Conservation (phyloP, 2,797 vertebrate species). For the Gila robusta region DNA sequence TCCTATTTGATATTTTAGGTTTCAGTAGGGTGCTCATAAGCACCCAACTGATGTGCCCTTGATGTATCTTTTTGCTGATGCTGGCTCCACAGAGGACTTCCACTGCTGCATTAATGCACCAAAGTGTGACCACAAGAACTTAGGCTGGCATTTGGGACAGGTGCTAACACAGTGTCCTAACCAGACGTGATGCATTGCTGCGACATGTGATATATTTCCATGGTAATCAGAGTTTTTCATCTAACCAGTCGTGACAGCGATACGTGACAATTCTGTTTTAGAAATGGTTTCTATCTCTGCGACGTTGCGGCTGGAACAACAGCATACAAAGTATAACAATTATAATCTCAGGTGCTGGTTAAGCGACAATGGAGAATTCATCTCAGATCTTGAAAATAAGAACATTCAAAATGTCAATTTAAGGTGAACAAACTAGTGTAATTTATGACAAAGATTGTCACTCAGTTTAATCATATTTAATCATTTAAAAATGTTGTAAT, state of each 20-base stretch:
- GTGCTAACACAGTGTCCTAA: background rate
- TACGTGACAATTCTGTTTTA: background rate
- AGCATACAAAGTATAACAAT: background rate
- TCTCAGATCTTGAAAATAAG: background rate
- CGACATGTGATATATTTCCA: background rate
- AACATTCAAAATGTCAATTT: too few species aligned
- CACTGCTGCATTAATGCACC: background rate
- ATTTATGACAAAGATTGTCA: background rate
- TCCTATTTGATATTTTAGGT: background rate
- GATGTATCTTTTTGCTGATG: background rate
- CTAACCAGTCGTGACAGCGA: background rate
- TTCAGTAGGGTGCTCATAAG: conserved; percentile 17
- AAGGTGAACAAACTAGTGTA: background rate
- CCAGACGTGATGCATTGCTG: background rate
- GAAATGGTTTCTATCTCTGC: background rate
- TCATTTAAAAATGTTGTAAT: background rate
- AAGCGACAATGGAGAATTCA: background rate
- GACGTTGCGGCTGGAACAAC: background rate
- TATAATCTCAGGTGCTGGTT: background rate
- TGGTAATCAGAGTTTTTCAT: background rate
- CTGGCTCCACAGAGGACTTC: conserved; percentile 7
- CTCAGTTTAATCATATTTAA: background rate
- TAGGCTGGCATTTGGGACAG: background rate
- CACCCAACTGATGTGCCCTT: conserved; percentile 1
- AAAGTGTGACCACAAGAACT: background rate